These are phyloP conservation scores for Chaenodraco wilsoni DNA, from an alignment of 2,797 vertebrate species.

Conservation along the genomic window DNA sequence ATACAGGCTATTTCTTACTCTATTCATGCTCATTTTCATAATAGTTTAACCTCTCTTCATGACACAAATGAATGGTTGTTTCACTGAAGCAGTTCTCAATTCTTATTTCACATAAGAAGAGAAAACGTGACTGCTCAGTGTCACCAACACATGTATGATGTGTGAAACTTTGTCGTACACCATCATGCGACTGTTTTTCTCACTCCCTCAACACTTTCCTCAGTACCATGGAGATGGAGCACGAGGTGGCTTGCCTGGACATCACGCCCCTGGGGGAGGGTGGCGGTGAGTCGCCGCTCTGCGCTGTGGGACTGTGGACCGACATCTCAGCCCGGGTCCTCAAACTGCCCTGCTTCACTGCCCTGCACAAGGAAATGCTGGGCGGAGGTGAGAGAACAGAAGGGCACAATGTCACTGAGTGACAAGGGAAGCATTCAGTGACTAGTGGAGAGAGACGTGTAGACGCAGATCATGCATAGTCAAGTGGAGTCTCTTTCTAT, in stretches of 20 bases:
- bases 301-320: conserved; percentile 97
- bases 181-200: conserved; percentile 3
- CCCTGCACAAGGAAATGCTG: conserved; percentile 98
- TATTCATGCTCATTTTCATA: not conserved
- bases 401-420: not conserved
- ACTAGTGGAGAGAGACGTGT: conserved; percentile 7
- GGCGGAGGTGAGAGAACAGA: conserved; percentile 90
- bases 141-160: conserved; percentile 14
- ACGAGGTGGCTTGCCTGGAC: conserved; percentile 98
- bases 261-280: conserved; percentile 95
- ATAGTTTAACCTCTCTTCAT: not conserved
- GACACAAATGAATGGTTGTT: not conserved
- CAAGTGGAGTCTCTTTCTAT: conserved; percentile 19
- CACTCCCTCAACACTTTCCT: conserved; percentile 14
- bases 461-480: conserved; percentile 6
- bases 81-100: conserved; percentile 15
- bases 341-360: conserved; percentile 93
- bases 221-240: conserved; percentile 97
- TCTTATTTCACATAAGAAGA: conserved; percentile 2
- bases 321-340: conserved; percentile 97
- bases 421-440: conserved; percentile 4
- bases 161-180: not conserved
- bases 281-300: conserved; percentile 90
- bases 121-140: not conserved
- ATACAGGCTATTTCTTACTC: not conserved